Evolutionary conservation across 2,113 vertebrate genomes (phyloP).

Genomic region (Tenebrosternarchus preto): DNA sequence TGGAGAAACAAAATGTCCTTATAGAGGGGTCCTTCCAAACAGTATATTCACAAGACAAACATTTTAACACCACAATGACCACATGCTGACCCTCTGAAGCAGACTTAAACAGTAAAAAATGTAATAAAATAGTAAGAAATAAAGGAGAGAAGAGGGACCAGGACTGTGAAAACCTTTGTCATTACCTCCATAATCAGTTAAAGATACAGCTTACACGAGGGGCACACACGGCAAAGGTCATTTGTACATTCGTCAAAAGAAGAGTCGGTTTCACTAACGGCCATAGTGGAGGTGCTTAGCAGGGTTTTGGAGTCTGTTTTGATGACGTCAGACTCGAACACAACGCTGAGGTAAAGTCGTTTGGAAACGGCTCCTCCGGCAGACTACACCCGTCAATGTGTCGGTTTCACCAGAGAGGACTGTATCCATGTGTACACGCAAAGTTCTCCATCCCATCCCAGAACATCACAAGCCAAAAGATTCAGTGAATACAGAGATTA

Average conservation of each 20-base stretch:
- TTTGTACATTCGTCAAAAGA: not conserved
- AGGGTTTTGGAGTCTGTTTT: not conserved
- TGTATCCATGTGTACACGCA: not conserved
- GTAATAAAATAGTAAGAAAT: not conserved
- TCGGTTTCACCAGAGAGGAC: constrained; percentile 9
- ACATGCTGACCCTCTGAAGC: not conserved
- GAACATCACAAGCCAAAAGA: not conserved
- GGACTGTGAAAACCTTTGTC: not conserved
- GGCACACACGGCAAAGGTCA: not conserved
- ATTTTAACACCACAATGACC: not conserved
- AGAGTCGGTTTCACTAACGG: constrained; percentile 5
- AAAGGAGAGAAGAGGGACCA: not conserved
- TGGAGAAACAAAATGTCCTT: not conserved
- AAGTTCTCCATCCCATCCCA: not conserved
- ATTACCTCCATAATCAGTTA: no score
- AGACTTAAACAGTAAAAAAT: not conserved
- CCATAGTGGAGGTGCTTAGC: not conserved
- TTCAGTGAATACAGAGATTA: constrained; percentile 1
- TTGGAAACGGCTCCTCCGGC: not conserved
- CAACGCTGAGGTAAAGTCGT: not conserved
- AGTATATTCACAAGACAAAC: not conserved
- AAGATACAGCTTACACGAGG: not conserved
- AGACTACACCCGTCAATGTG: constrained; percentile 13
- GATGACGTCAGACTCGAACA: not conserved
- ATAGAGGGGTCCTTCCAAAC: not conserved